These are phyloP conservation scores for Andrena chrysosceles DNA, from an alignment of 2,888 invertebrate species.

Conservation along the genomic window DNA sequence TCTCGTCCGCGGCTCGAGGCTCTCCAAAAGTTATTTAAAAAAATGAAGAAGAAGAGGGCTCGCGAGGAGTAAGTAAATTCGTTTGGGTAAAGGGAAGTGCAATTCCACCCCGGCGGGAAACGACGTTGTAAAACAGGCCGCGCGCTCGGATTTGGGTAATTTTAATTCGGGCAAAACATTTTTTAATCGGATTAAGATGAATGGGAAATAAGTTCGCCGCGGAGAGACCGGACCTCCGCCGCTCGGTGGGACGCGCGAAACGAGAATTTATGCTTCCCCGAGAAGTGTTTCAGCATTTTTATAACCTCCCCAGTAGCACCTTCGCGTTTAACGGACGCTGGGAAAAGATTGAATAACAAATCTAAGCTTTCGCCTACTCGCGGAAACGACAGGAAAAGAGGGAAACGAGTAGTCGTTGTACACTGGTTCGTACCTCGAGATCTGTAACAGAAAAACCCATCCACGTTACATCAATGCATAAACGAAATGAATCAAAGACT, in stretches of 20 bases:
- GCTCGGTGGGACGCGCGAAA: constrained; percentile 22
- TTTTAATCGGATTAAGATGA: constrained; percentile 49
- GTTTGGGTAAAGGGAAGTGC: neutral
- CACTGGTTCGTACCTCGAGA: constrained; percentile 25
- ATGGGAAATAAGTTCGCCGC: constrained; percentile 29
- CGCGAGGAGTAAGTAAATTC: constrained; percentile 2
- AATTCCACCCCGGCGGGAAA: neutral
- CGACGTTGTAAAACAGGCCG: neutral
- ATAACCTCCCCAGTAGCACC: constrained; percentile 36
- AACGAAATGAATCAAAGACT: neutral
- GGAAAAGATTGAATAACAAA: constrained; percentile 49
- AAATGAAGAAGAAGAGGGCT: neutral
- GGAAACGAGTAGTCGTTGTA: neutral
- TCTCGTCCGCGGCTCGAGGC: neutral
- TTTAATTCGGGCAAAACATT: constrained; percentile 40
- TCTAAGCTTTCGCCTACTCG: constrained; percentile 2
- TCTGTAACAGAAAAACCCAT: constrained; percentile 47
- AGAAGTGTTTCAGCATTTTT: constrained; percentile 54
- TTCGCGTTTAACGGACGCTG: constrained; percentile 35
- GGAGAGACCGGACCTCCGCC: neutral
- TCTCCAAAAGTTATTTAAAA: neutral
- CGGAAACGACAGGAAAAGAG: neutral
- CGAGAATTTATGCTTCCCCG: constrained; percentile 43
- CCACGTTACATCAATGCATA: neutral
- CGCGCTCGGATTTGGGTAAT: constrained; percentile 2